Evolutionary conservation across 2,888 invertebrate species (phyloP).

Genomic region (Alentia gelatinosa): DNA sequence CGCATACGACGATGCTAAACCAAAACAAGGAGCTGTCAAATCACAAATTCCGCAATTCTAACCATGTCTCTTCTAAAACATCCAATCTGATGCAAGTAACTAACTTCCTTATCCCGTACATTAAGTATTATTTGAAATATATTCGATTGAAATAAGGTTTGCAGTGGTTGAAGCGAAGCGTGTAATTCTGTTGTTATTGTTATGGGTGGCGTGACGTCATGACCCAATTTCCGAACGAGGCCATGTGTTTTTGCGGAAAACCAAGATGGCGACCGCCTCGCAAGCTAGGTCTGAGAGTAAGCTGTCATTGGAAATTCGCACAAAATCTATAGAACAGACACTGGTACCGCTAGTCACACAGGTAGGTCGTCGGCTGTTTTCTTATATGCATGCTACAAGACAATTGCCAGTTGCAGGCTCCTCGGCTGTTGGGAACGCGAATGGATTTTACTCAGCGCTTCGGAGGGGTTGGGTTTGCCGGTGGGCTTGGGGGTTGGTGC

Average conservation of each 20-base stretch:
- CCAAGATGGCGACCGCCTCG: slow-evolving; percentile 62
- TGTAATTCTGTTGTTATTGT: slow-evolving; percentile 31
- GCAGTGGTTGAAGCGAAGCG: background rate
- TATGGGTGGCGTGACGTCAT: slow-evolving; percentile 18
- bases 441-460: background rate
- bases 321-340: slow-evolving; percentile 96
- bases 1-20: background rate
- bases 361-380: slow-evolving; percentile 84
- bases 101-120: too few species aligned
- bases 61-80: too few species aligned
- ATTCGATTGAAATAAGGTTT: background rate
- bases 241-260: slow-evolving; percentile 53
- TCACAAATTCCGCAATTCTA: background rate
- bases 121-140: background rate
- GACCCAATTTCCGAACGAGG: slow-evolving; percentile 56
- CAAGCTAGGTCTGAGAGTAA: slow-evolving; percentile 59
- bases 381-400: slow-evolving; percentile 22
- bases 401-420: slow-evolving; percentile 25
- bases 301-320: slow-evolving; percentile 89
- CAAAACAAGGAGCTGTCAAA: slow-evolving; percentile 40
- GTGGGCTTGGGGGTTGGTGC: background rate
- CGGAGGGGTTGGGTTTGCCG: background rate
- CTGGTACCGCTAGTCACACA: slow-evolving; percentile 95
- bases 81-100: too few species aligned
- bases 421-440: background rate